phyloP scores from a whole-genome alignment of 2,113 vertebrate genomes.

The Lethenteron camtschaticum region DNA sequence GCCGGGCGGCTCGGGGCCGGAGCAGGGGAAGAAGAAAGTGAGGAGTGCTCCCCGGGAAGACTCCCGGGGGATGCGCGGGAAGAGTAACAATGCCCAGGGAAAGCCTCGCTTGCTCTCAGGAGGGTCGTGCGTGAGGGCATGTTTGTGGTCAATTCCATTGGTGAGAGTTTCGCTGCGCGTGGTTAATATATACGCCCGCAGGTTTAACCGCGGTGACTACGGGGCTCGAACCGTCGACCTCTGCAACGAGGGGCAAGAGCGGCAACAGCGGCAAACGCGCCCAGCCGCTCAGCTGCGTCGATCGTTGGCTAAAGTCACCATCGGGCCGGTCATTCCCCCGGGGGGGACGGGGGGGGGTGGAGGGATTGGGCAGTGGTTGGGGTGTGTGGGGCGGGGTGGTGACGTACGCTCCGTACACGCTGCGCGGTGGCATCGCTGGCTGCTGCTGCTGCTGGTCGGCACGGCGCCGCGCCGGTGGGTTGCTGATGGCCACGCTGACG shows the following conservation, averaged over 20 bases:
- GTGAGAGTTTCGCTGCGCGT: too few relatives aligned
- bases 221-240: too few relatives aligned
- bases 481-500: conserved; percentile 77
- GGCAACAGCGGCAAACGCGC: too few relatives aligned
- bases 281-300: background rate
- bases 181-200: too few relatives aligned
- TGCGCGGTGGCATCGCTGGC: conserved; percentile 20
- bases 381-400: background rate
- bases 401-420: conserved; percentile 57
- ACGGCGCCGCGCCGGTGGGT: conserved; percentile 45
- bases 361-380: background rate
- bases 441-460: conserved; percentile 21
- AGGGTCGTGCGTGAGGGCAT: too few relatives aligned
- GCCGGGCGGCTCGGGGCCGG: background rate
- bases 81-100: too few relatives aligned
- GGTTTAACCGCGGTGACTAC: too few relatives aligned
- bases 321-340: background rate
- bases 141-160: too few relatives aligned
- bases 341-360: background rate
- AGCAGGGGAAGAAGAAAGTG: background rate
- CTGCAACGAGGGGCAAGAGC: too few relatives aligned
- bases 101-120: too few relatives aligned
- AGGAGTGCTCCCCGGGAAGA: too few relatives aligned
- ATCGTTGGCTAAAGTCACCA: background rate
- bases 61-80: background rate